Evolutionary conservation across 2,888 invertebrate genomes (phyloP), one percentile per base, ranked within the genome.

Genomic region (Lochmaea capreae): DNA sequence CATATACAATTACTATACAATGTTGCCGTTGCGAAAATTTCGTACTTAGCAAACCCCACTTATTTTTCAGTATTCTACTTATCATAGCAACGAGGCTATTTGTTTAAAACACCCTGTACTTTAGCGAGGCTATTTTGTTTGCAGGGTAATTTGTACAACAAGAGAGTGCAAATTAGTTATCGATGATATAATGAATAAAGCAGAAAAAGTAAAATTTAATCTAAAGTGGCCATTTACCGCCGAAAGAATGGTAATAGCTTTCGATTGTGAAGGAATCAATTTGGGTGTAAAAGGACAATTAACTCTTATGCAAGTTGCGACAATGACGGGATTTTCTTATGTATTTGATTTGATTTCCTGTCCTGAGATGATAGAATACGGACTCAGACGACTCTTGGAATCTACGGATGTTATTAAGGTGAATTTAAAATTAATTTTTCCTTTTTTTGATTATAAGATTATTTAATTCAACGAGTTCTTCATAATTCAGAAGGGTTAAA

Each of bases 181-280:
- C 67, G 93, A 94, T 65, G 93, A 93, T 75, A 92, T 95, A 77
- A 90, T 93, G 85, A 75, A 67, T 22, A 77, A 67, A 67, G 72
- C 65, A 18, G 46, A 49, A 46, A 67, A 26, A 6, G 61, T 49
- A 46, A 65, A 22, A n/a, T 54, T 26, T 2, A 83, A 76, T 79
- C 80, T 75, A 70, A 76, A 73, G 62, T 86, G 87, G 87, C 85
- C 85, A 0, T 87, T 87, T 74, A 81, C 82, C 1, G 80, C 86
- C 65, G 87, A 87, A 39, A 88, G 88, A 81, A 90, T 91, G 69
- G 92, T 93, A 73, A 90, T 97, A 26, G 95, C 96, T 0, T 92
- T 97, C 83, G 97, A 97, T 85, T 96, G 96, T 82, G 97, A 98
- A 88, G 97, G 97, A 16, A 95, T 97, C 69, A 97, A 97, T 87